These are phyloP conservation scores for Hypomecis punctinalis DNA, from an alignment of 2,888 invertebrate genomes.

Conservation along the genomic window DNA sequence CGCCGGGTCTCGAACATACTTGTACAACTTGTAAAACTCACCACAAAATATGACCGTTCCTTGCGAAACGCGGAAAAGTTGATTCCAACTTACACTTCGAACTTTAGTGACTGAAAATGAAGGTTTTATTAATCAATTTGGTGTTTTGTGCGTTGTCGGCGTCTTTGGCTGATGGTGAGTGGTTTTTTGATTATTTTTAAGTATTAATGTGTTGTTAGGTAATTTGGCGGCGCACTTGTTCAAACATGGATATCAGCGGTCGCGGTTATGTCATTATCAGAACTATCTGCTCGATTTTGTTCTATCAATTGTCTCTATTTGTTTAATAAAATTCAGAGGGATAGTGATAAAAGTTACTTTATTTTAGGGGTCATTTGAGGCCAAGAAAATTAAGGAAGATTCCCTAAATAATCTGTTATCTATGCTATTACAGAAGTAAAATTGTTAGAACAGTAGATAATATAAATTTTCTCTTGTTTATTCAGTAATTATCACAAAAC, in stretches of 20 bases:
- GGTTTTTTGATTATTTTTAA: constrained; percentile 21
- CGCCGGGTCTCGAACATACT: constrained; percentile 32
- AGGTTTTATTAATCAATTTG: constrained; percentile 48
- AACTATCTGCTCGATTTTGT: no score
- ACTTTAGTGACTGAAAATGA: constrained; percentile 52
- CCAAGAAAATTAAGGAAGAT: no score
- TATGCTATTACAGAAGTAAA: no score
- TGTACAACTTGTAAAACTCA: constrained; percentile 8
- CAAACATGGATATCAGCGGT: constrained; percentile 15
- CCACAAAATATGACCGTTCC: constrained; percentile 14
- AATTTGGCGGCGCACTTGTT: constrained; percentile 20
- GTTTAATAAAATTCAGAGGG: no score
- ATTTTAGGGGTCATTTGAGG: no score
- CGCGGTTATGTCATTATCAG: background rate
- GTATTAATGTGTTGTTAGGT: constrained; percentile 1
- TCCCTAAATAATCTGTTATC: no score
- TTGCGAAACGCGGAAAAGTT: constrained; percentile 12
- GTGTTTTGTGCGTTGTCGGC: constrained; percentile 56
- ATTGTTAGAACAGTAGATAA: no score
- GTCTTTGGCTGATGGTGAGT: constrained; percentile 58
- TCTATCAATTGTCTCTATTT: no score
- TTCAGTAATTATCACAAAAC: no score
- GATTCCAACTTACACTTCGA: constrained; percentile 7
- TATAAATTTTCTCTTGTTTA: no score
- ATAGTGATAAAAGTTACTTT: no score